Evolutionary conservation across 2,888 invertebrate genomes (phyloP).

Genomic region (Rhyacophila evoluta): DNA sequence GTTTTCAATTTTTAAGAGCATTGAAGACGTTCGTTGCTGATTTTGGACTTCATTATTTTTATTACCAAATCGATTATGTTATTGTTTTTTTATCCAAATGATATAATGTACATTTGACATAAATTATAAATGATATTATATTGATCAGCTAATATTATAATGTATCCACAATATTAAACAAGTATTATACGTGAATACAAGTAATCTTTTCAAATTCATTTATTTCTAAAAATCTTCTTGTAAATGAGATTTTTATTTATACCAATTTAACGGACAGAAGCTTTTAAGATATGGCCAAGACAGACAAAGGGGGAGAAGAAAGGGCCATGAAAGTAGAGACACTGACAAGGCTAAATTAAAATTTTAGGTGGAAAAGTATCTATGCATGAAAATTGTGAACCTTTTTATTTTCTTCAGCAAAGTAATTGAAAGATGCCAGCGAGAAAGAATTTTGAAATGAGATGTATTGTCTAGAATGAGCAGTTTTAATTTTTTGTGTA

Average conservation of each 20-base stretch:
- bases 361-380: constrained; percentile 1
- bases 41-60: no score
- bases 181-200: no score
- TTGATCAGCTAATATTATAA: no score
- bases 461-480: neutral
- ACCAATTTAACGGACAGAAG: neutral
- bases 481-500: no score
- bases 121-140: no score
- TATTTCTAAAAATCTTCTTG: neutral
- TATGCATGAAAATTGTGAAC: constrained; percentile 1
- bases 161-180: no score
- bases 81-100: no score
- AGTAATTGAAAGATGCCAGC: neutral
- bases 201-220: no score
- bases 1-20: no score
- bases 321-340: neutral
- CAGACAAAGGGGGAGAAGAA: neutral
- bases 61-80: no score
- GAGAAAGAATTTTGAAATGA: neutral
- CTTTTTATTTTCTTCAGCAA: neutral
- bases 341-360: constrained; percentile 18
- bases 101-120: no score
- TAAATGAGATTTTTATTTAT: neutral
- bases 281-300: neutral
- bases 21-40: no score